Percentiles rank a stretch among this genome's conserved stretches.
Evolutionary conservation across 2,113 vertebrate species (phyloP).

Genomic region (Etheostoma cragini): DNA sequence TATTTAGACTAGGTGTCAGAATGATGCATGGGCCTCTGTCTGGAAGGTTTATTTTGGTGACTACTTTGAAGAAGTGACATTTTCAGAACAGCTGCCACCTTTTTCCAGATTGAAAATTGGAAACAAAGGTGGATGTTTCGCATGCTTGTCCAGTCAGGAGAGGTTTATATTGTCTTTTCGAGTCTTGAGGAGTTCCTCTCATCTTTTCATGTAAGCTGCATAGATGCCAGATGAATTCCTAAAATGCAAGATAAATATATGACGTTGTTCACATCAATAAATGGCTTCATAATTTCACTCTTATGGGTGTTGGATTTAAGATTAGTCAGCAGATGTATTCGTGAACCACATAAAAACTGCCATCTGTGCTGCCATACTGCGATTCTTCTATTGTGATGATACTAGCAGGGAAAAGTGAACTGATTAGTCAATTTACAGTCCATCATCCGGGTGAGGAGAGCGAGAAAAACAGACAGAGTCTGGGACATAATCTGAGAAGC

Average conservation of each 20-base stretch:
- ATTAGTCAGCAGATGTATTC: constrained; percentile 65
- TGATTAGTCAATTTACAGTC: constrained; percentile 10
- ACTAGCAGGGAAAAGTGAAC: constrained; percentile 22
- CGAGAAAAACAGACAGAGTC: constrained; percentile 2
- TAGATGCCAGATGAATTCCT: background rate
- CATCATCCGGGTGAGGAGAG: background rate
- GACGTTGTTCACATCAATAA: background rate
- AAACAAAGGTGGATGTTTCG: background rate
- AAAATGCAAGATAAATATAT: background rate
- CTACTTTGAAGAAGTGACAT: constrained; percentile 10
- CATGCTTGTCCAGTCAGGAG: background rate
- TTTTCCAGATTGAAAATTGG: constrained; percentile 26
- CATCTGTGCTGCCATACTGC: constrained; percentile 68
- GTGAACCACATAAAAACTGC: constrained; percentile 52
- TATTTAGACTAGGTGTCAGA: constrained; percentile 29
- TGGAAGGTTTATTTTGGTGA: constrained; percentile 8
- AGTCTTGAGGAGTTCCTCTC: background rate
- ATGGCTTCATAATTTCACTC: constrained; percentile 2
- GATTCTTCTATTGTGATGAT: constrained; percentile 39
- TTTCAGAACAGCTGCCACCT: background rate
- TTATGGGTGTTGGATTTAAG: constrained; percentile 40
- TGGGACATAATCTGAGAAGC: constrained; percentile 18
- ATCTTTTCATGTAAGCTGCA: background rate
- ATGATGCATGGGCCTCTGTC: constrained; percentile 16
- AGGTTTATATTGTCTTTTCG: background rate